Conservation (phyloP, 2,888 invertebrate genomes). For the Odontocolon sp. region DNA sequence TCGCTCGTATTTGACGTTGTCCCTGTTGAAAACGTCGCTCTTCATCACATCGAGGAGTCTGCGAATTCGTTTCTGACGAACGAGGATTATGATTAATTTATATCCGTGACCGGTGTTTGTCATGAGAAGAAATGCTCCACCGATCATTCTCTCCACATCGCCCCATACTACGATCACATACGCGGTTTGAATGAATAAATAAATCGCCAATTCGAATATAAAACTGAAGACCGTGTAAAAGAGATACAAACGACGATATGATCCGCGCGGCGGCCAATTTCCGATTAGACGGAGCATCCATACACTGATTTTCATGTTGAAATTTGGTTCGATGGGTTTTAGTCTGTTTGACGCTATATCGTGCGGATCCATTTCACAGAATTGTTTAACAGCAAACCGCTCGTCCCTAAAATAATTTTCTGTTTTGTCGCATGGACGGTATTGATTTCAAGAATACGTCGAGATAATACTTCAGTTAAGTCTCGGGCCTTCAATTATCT, state of each 20-base stretch:
- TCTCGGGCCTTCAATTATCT: too few species aligned
- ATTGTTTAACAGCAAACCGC: too few species aligned
- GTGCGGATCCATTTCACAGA: neutral
- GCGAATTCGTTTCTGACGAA: constrained; percentile 61
- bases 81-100: constrained; percentile 65
- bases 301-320: constrained; percentile 67
- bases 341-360: constrained; percentile 16
- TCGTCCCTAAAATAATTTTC: too few species aligned
- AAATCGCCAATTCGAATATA: constrained; percentile 64
- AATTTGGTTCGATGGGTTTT: constrained; percentile 62
- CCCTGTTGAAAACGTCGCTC: constrained; percentile 59
- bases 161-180: constrained; percentile 65
- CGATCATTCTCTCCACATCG: constrained; percentile 63
- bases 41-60: constrained; percentile 60
- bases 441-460: too few species aligned
- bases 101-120: constrained; percentile 67
- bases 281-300: constrained; percentile 68
- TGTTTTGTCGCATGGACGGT: too few species aligned
- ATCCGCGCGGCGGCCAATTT: constrained; percentile 67
- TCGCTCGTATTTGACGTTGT: constrained; percentile 63
- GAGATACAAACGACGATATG: constrained; percentile 55
- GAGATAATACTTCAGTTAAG: too few species aligned
- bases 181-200: constrained; percentile 63
- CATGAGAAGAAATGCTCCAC: constrained; percentile 68
- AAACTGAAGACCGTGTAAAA: constrained; percentile 62